A percentile compares a stretch with the other conserved stretches of the same genome.
These are phyloP conservation scores for Silurus glanis DNA, from an alignment of 2,113 vertebrate genomes.

Conservation along the genomic window DNA sequence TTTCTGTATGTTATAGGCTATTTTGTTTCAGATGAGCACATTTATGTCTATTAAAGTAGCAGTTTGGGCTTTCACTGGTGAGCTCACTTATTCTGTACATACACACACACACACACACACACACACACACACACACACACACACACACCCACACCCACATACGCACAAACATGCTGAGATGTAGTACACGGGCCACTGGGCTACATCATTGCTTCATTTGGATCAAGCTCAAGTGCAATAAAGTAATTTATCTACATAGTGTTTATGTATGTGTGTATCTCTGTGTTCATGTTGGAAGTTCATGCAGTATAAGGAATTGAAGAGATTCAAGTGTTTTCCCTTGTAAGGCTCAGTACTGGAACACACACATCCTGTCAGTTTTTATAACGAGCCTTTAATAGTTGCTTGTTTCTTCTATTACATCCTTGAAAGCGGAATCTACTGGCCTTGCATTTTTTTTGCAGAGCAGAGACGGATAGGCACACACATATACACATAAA, in stretches of 20 bases:
- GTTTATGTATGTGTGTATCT: constrained; percentile 52
- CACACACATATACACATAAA: constrained; percentile 7
- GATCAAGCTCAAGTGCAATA: constrained; percentile 66
- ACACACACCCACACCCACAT: constrained; percentile 22
- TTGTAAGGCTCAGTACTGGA: constrained; percentile 36
- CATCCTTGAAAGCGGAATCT: neutral
- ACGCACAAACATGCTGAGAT: constrained; percentile 50
- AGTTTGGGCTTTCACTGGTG: constrained; percentile 36
- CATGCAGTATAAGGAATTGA: constrained; percentile 63
- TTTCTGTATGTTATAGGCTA: constrained; percentile 40
- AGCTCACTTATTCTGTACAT: constrained; percentile 37
- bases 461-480: neutral
- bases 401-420: neutral
- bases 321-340: constrained; percentile 60
- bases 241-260: constrained; percentile 74
- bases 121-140: constrained; percentile 17
- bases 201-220: constrained; percentile 76
- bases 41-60: constrained; percentile 45
- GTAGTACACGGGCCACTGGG: constrained; percentile 65
- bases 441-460: neutral
- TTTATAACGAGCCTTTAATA: constrained; percentile 33
- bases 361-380: constrained; percentile 26
- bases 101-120: constrained; percentile 30
- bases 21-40: constrained; percentile 28
- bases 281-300: constrained; percentile 25